Base-by-base conservation (phyloP, 2,113 vertebrate species). In the Rhagologus leucostigma region DNA sequence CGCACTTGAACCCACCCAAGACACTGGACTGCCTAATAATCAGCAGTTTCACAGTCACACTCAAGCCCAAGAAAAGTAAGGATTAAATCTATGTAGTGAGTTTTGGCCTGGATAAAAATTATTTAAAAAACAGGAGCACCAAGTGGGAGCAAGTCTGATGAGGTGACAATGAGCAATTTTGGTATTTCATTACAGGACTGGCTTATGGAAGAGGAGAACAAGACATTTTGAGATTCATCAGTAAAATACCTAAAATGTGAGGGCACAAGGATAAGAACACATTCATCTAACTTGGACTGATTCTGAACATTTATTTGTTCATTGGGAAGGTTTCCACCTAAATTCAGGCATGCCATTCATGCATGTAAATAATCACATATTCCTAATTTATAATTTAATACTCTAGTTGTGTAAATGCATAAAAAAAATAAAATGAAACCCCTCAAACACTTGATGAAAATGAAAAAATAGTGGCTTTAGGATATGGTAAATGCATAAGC, bases 41-140 rank as follows among this genome's bases (percentile, higher is more conserved):
- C 14, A 65, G 5, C 2, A 65, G 10, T 84, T 81, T 74, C 7
- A 23, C 9, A 81, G 47, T 6, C 11, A 35, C 3, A 18, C 2
- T 49, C 32, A 71, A 78, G 7, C 5, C 9, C 7, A 76, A 63
- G 26, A 67, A 24, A 35, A 46, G 22, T 8, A 35, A 37, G 59
- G 3, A 42, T 21, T 4, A 67, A 47, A 68, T 71, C 50, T 5
- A 7, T 42, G 3, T 60, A 26, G 6, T 1, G 9, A 85, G 3
- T 32, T 81, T 80, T 62, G 16, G 1, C 11, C 10, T 27, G 6
- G 9, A 77, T 68, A 44, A 90, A 64, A 9, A 8, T 42, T 46
- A 49, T 6, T 35, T 46, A 17, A 37, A 49, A 62, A 53, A 0
- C 4, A n/a, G 18, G 4, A 63, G 1, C 4, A 39, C 1, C 12